Conservation (phyloP, 1,140 invertebrate species). For the Nephila pilipes region DNA sequence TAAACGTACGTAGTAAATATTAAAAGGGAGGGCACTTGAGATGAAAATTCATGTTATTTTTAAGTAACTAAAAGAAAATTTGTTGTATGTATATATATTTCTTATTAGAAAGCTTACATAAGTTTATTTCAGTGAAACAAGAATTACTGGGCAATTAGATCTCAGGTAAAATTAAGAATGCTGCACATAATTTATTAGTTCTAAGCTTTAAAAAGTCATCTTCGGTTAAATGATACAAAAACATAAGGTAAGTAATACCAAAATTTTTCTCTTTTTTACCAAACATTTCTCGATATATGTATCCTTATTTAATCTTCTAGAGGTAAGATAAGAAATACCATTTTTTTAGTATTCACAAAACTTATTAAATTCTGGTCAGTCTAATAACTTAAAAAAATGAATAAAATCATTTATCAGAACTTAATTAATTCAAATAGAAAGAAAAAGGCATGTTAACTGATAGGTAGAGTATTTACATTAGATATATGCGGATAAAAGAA, state of each 20-base stretch:
- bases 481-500: too few species aligned
- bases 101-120: neutral
- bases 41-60: neutral
- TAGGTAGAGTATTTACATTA: too few species aligned
- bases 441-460: too few species aligned
- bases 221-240: neutral
- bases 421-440: too few species aligned
- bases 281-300: neutral
- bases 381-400: too few species aligned
- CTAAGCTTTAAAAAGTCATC: too few species aligned
- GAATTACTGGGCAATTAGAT: neutral
- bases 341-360: neutral
- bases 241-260: neutral
- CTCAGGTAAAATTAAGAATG: constrained; percentile 8
- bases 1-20: neutral
- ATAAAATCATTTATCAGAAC: too few species aligned
- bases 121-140: neutral
- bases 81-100: neutral
- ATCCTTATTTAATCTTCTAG: neutral
- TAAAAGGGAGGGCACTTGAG: neutral
- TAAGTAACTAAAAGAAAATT: neutral
- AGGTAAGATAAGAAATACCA: neutral
- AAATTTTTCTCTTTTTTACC: neutral
- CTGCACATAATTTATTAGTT: neutral
- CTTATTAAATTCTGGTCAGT: too few species aligned